Base-by-base conservation (phyloP, 37 sponge, comb jelly and placozoan species). In the Haliclona indistincta region DNA sequence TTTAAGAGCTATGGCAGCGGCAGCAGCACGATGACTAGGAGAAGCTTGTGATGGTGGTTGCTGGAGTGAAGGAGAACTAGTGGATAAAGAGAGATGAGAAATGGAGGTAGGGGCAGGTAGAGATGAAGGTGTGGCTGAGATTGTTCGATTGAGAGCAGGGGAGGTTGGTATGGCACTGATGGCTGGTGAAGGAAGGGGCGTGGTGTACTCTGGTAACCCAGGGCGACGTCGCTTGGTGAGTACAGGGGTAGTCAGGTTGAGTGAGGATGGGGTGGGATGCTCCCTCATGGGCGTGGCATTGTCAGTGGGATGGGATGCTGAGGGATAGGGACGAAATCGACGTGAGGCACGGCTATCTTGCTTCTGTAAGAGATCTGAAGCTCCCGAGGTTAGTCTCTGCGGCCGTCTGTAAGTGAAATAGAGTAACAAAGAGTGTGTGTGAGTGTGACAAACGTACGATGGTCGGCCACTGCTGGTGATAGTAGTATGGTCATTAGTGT, bases 151-250 rank as follows among this genome's bases (percentile, higher is more conserved):
- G 7, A 58, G 55, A 26, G 83, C 56, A 4, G 87, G 87, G 36
- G 87, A 86, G 39, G 71, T n/a, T 37, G 78, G 43, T 3, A 70
- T 56, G n/a, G n/a, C n/a, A 15, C 56, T 34, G 33, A 80, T 43
- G 34, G 81, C 74, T 1, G 91, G 91, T 32, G 91, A 90, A 38
- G 81, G 70, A 30, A 90, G 58, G 13, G 91, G 91, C 1, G 91
- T 84, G 30, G 82, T 55, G 56, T 86, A 91, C 62, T 73, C 85
- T 5, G 91, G 91, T 29, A 81, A 43, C 19, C 56, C 54, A 26
- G 55, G 71, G 17, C 64, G 79, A 37, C 54, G 71, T 37, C 61
- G 63, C 44, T 72, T 85, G 49, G 62, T 60, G 19, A 85, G 71
- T 22, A 63, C 38, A 10, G 86, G 79, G 3, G 61, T 73, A 66